Evolutionary conservation across 2,113 vertebrate species (phyloP).

Genomic region (Genyomyrus donnyi): DNA sequence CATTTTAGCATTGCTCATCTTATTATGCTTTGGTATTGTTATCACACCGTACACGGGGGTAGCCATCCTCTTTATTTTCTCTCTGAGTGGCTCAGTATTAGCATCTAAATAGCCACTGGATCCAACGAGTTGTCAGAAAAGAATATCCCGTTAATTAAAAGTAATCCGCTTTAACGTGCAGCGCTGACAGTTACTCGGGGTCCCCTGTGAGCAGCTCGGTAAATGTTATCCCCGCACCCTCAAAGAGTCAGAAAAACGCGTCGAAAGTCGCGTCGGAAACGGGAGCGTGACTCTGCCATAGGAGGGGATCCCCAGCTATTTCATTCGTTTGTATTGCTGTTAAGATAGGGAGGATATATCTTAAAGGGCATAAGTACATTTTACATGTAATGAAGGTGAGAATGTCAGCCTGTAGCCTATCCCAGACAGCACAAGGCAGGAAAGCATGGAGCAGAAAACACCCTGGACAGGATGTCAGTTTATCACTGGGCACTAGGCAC

Average conservation of each 20-base stretch:
- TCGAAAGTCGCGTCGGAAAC: neutral
- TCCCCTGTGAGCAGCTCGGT: constrained; percentile 17
- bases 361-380: neutral
- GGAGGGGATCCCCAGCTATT: neutral
- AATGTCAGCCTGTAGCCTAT: neutral
- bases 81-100: constrained; percentile 25
- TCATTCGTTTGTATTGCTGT: neutral
- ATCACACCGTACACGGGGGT: constrained; percentile 17
- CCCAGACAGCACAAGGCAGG: neutral
- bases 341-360: neutral
- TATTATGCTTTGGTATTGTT: constrained; percentile 14
- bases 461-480: neutral
- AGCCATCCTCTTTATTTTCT: neutral
- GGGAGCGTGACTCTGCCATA: neutral
- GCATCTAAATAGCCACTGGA: constrained; percentile 32
- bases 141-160: constrained; percentile 40
- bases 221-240: neutral
- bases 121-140: constrained; percentile 33
- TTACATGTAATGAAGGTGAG: neutral
- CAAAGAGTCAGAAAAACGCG: neutral
- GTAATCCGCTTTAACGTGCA: constrained; percentile 43
- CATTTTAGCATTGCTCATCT: constrained; percentile 3
- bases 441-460: neutral
- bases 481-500: neutral
- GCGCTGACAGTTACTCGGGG: constrained; percentile 24